These are phyloP conservation scores for Ophion obscuratus DNA, from an alignment of 2,888 invertebrate species.

Conservation along the genomic window DNA sequence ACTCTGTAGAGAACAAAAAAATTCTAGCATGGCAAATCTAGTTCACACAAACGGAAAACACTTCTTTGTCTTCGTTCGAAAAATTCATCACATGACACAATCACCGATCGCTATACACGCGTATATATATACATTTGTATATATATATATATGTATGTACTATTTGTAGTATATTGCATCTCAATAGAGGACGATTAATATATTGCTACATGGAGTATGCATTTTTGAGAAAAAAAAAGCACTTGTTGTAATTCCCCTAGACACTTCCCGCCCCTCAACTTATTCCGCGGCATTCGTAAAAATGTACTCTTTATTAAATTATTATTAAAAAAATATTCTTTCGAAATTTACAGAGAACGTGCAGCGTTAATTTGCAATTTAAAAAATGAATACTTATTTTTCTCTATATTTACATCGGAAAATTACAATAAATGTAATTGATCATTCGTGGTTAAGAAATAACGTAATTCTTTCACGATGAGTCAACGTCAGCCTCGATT, in stretches of 20 bases:
- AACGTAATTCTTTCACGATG: not conserved
- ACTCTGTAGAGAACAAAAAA: conserved; percentile 18
- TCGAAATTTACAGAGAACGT: not conserved
- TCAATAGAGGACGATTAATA: conserved; percentile 81
- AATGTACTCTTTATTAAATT: not conserved
- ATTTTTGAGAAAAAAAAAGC: conserved; percentile 20
- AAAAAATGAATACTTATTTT: not conserved
- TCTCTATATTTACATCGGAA: not conserved
- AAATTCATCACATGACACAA: conserved; percentile 58
- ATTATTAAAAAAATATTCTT: not conserved
- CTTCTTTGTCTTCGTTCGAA: conserved; percentile 59
- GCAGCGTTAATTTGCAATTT: not conserved
- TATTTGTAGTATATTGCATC: conserved; percentile 70
- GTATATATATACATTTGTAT: not conserved
- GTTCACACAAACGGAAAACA: conserved; percentile 37
- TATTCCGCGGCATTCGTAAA: not conserved
- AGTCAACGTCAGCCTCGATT: not conserved
- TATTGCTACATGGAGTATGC: conserved; percentile 76
- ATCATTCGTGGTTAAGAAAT: not conserved
- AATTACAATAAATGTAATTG: not conserved
- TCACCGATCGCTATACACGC: conserved; percentile 67
- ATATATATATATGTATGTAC: conserved; percentile 26
- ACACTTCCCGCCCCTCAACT: not conserved
- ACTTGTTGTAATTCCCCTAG: not conserved
- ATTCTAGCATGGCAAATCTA: conserved; percentile 56